Evolutionary conservation across 2,888 invertebrate species (phyloP).

Genomic region (Syritta pipiens): DNA sequence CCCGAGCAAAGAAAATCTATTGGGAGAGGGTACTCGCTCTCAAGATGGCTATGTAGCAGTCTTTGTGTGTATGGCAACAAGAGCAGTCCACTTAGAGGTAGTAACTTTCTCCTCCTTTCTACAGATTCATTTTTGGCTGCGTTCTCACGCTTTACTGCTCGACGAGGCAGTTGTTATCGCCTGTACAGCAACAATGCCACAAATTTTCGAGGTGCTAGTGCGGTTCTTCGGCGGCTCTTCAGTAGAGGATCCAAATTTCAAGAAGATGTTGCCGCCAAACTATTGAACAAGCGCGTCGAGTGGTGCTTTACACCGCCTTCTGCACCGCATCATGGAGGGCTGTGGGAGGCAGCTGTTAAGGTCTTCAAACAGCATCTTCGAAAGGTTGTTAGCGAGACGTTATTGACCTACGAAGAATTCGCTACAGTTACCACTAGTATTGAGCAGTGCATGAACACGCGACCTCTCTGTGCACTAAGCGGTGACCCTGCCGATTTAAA

Average conservation of each 20-base stretch:
- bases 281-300: not conserved
- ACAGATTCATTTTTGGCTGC: constrained; percentile 1
- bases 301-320: not conserved
- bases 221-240: not conserved
- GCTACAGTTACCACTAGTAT: not conserved
- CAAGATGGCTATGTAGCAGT: too few relatives aligned
- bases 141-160: not conserved
- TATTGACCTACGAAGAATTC: not conserved
- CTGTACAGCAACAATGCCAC: not conserved
- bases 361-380: constrained; percentile 17
- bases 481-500: constrained; percentile 5
- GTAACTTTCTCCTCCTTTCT: not conserved
- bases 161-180: not conserved
- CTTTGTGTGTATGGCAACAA: too few relatives aligned
- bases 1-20: not conserved
- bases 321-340: constrained; percentile 5
- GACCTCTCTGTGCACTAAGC: constrained; percentile 7
- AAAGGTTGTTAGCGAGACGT: not conserved
- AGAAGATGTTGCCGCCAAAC: not conserved
- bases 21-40: not conserved
- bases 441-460: constrained; percentile 12
- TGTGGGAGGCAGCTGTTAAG: constrained; percentile 7
- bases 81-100: not conserved
- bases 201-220: not conserved
- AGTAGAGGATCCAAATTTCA: not conserved